Evolutionary conservation across 2,888 invertebrate genomes (phyloP).

Genomic region (Agrotis puta): DNA sequence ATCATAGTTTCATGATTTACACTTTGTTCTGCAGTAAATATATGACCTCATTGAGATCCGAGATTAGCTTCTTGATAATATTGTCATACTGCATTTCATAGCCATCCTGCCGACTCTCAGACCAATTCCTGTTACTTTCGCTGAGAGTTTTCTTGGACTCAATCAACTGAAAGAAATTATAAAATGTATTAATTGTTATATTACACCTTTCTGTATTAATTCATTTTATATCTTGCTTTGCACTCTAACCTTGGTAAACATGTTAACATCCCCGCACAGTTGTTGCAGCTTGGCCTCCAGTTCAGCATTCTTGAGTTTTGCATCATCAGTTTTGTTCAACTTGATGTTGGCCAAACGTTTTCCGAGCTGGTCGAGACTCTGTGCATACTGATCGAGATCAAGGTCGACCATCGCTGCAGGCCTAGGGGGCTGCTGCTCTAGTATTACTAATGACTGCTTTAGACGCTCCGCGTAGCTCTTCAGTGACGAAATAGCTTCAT

Average conservation of each 20-base stretch:
- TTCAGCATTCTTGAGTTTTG: slow-evolving; percentile 73
- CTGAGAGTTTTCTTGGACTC: slow-evolving; percentile 79
- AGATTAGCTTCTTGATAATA: slow-evolving; percentile 80
- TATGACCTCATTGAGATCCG: slow-evolving; percentile 83
- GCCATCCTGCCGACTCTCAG: slow-evolving; percentile 64
- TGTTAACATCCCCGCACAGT: slow-evolving; percentile 81
- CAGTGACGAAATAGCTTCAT: slow-evolving; percentile 78
- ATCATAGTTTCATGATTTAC: slow-evolving; percentile 60
- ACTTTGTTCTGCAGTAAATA: slow-evolving; percentile 82
- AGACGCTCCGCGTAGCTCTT: slow-evolving; percentile 81
- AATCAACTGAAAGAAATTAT: slow-evolving; percentile 77
- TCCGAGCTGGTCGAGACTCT: slow-evolving; percentile 80
- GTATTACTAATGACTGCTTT: slow-evolving; percentile 72
- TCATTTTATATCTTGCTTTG: background rate
- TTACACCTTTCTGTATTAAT: no score
- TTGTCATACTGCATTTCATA: slow-evolving; percentile 77
- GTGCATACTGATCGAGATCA: slow-evolving; percentile 80
- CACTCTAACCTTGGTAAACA: slow-evolving; percentile 80
- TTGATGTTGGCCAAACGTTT: slow-evolving; percentile 81
- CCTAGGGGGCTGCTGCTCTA: slow-evolving; percentile 59
- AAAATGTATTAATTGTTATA: no score
- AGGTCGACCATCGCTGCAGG: slow-evolving; percentile 69
- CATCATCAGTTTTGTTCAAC: slow-evolving; percentile 71
- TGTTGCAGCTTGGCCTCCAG: slow-evolving; percentile 80
- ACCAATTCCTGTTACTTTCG: slow-evolving; percentile 76